Evolutionary conservation across 2,888 invertebrate genomes (phyloP), one percentile per base, ranked within the genome.

Genomic region (Lydus trimaculatus): DNA sequence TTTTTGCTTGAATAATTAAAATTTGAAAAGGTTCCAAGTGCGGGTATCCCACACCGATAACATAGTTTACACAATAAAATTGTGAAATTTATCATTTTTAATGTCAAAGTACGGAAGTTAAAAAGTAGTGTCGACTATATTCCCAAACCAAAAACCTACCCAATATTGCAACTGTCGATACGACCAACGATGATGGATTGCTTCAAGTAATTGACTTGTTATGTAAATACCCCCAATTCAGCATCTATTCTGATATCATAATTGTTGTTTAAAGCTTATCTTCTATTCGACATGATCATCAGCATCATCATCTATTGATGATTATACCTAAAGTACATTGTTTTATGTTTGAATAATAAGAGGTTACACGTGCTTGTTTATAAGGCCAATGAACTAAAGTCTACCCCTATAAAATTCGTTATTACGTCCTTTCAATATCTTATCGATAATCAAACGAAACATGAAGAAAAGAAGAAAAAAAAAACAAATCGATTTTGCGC

Each of bases 131-230:
- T 6, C 36, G 60, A 31, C 60, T 15, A 11, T 23, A 20, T 9
- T 31, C 60, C n/a, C n/a, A n/a, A 31, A 31, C 33, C n/a, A 23
- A 20, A 60, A 23, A 8, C 33, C n/a, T 17, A 28, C 31, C 17
- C 9, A 48, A 48, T 48, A 62, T 64, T 61, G 69, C 60, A 61
- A 62, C 71, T 66, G 73, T 72, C 73, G 64, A 67, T 68, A 64
- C 63, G 56, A 61, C 64, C 67, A 67, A 64, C 66, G 69, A 73
- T 74, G 74, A 75, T 75, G 71, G 74, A 75, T 75, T 67, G 72
- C 71, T 58, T 63, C 33, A 31, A 66, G 74, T 75, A 75, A 75
- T 75, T 75, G 74, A 74, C 71, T 75, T 75, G 71, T 69, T 72
- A 75, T 75, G 75, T 74, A 75, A 75, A 75, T 75, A 73, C 62